These are phyloP conservation scores for Mormyrus lacerda DNA, from an alignment of 2,113 vertebrate species.

Conservation along the genomic window DNA sequence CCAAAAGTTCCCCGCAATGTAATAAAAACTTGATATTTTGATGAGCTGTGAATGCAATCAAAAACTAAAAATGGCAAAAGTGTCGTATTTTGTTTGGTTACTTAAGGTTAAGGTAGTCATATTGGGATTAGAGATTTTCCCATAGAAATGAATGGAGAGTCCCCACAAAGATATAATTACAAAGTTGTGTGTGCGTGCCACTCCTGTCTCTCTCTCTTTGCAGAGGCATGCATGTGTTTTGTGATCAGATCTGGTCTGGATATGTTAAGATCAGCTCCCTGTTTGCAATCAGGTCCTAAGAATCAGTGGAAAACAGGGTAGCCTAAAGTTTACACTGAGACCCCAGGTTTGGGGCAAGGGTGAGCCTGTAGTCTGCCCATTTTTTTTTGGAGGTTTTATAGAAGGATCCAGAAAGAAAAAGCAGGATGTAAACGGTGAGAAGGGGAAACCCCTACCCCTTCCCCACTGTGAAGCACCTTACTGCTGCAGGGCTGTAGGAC, in stretches of 20 bases:
- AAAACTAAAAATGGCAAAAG: too few relatives aligned
- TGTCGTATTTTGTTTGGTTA: too few relatives aligned
- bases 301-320: not conserved
- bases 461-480: not conserved
- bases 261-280: not conserved
- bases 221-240: not conserved
- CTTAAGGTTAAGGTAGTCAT: too few relatives aligned
- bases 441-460: not conserved
- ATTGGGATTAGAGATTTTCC: too few relatives aligned
- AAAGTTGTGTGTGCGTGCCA: not conserved
- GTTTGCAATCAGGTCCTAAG: not conserved
- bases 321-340: not conserved
- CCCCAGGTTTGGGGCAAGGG: not conserved
- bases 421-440: not conserved
- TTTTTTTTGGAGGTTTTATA: not conserved
- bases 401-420: not conserved
- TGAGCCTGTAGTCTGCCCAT: too few relatives aligned
- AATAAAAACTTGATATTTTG: too few relatives aligned
- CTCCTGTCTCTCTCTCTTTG: not conserved
- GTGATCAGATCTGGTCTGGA: not conserved
- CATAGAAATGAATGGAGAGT: too few relatives aligned
- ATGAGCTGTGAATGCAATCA: too few relatives aligned
- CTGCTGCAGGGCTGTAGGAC: not conserved
- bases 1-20: too few relatives aligned
- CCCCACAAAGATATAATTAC: too few relatives aligned